A percentile compares a stretch with the other conserved stretches of the same genome.
Conservation (phyloP, 2,797 vertebrate genomes). For the Buceros bicornis region DNA sequence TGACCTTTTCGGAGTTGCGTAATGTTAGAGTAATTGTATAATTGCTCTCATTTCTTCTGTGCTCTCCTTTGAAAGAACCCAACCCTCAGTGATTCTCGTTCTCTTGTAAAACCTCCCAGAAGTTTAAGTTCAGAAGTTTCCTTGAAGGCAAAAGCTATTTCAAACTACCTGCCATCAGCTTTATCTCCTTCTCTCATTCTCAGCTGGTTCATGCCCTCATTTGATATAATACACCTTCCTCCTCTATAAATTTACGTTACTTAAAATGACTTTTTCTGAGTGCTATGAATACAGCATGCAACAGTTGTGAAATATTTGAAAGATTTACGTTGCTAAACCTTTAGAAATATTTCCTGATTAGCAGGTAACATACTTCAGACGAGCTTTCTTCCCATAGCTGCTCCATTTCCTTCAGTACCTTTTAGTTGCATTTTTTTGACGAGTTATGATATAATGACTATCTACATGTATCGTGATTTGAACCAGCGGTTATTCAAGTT, state of each 20-base stretch:
- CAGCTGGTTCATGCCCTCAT: not conserved
- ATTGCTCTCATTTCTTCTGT: conserved; percentile 8
- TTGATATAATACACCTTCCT: not conserved
- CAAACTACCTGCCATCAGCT: not conserved
- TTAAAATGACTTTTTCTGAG: not conserved
- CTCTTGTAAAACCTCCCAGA: not conserved
- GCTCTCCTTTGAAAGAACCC: not conserved
- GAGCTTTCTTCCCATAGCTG: not conserved
- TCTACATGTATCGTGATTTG: not conserved
- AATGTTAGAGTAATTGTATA: conserved; percentile 58
- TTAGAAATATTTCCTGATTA: not conserved
- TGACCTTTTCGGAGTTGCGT: conserved; percentile 60
- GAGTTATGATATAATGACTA: not conserved
- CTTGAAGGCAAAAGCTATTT: not conserved
- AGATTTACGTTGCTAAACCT: not conserved
- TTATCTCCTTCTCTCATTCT: not conserved
- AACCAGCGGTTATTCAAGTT: not conserved
- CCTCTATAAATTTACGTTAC: not conserved
- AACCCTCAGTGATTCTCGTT: not conserved
- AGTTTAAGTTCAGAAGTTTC: not conserved
- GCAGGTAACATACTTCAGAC: not conserved
- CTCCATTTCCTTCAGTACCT: not conserved
- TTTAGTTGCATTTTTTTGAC: not conserved
- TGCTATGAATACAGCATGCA: not conserved
- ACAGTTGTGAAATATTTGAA: not conserved